Evolutionary conservation across 2,888 invertebrate species (phyloP), one percentile per base, ranked within the genome.

Genomic region (Argyra leucocephala): DNA sequence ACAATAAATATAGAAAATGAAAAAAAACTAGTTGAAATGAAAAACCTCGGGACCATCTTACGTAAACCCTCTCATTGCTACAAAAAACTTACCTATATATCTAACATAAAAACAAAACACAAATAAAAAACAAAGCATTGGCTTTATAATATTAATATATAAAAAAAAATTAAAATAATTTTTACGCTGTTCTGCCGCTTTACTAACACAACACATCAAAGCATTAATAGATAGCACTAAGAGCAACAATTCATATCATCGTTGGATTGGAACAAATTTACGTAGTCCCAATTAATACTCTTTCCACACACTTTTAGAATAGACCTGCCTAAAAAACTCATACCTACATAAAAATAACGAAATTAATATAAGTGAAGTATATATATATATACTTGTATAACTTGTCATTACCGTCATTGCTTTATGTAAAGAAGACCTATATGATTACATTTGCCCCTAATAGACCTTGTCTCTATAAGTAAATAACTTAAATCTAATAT

Each of bases 11-110:
- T 12, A 37, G 37, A 37, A 37, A 37, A 15, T 6, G 7, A 31
- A 31, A 31, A 31, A 31, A 37, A 48, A 48, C 48, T n/a, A 48
- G 48, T 48, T 48, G n/a, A 48, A 48, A 48, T n/a, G n/a, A 37
- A 37, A 48, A 31, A 31, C 31, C 48, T 48, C 48, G n/a, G 48
- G 48, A 15, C 48, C 48, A 48, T 48, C 48, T 48, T 48, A 48
- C 48, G 48, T 48, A 48, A 48, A 48, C 48, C 48, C n/a, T 48
- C 48, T 48, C 15, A 48, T 15, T n/a, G 2, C 48, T 48, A 48
- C 48, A 18, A 18, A 48, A 48, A 48, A n/a, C 48, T 48, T 31
- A 48, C 31, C 12, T 31, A 48, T 15, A 1, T n/a, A 48, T 48
- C 48, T 48, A n/a, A 48, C 15, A 48, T 18, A 18, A 48, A 48